Percentiles rank a stretch among this genome's conserved stretches.
Evolutionary conservation across 2,797 vertebrate species (phyloP).

Genomic region (Schizopygopsis malacanthus): DNA sequence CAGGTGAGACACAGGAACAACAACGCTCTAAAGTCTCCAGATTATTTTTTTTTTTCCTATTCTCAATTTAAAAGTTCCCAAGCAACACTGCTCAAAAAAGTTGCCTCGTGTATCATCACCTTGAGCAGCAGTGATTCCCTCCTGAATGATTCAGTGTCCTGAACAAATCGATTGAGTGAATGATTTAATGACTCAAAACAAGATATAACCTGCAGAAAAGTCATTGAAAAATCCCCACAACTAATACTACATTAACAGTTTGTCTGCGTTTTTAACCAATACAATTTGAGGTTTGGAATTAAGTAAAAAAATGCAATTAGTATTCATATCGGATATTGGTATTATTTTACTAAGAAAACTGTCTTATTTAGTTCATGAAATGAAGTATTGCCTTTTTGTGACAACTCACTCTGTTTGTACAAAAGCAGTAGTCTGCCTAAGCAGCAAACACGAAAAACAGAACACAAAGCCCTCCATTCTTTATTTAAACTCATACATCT

Average conservation of each 20-base stretch:
- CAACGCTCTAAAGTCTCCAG: not conserved
- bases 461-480: not conserved
- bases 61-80: no score
- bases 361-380: slow-evolving; percentile 36
- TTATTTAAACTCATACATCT: slow-evolving; percentile 4
- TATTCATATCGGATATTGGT: not conserved
- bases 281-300: not conserved
- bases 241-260: not conserved
- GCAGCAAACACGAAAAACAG: not conserved
- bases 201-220: not conserved
- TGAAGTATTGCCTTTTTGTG: not conserved
- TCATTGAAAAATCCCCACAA: not conserved
- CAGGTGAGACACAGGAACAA: no score
- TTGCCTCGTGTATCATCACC: not conserved
- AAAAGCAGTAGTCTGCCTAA: slow-evolving; percentile 28
- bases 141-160: not conserved
- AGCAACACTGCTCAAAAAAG: no score
- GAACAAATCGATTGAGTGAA: not conserved
- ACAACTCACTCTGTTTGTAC: slow-evolving; percentile 14
- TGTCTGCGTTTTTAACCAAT: not conserved
- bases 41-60: no score
- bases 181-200: not conserved
- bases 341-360: not conserved
- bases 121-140: not conserved
- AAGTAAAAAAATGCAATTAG: not conserved